Conservation (phyloP, 2,888 invertebrate species). For the Orchesella flavescens region DNA sequence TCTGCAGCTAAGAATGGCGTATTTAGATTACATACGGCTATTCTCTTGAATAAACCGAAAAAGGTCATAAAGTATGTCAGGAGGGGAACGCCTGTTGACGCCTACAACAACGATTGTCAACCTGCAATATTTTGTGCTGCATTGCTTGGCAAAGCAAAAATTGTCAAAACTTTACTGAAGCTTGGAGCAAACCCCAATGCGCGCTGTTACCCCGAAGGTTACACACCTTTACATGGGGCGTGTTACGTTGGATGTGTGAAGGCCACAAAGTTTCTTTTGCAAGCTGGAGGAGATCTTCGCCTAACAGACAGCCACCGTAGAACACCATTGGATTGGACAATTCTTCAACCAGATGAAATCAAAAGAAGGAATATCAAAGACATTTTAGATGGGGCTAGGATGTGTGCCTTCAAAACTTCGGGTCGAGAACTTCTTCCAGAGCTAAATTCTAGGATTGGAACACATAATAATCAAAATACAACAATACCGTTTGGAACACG, state of each 20-base stretch:
- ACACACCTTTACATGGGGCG: conserved; percentile 75
- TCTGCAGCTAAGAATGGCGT: conserved; percentile 31
- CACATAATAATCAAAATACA: not conserved
- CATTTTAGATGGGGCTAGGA: conserved; percentile 69
- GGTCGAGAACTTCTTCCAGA: conserved; percentile 62
- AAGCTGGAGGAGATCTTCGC: conserved; percentile 75
- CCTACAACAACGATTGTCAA: conserved; percentile 73
- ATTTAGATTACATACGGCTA: conserved; percentile 63
- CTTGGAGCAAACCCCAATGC: conserved; percentile 75
- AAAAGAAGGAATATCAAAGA: conserved; percentile 61
- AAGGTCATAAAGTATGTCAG: conserved; percentile 63
- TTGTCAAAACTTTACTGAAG: conserved; percentile 73
- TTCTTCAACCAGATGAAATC: conserved; percentile 64
- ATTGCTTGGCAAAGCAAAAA: conserved; percentile 73
- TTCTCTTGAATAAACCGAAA: conserved; percentile 60
- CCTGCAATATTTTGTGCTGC: conserved; percentile 75
- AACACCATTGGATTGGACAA: conserved; percentile 73
- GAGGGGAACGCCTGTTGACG: conserved; percentile 73
- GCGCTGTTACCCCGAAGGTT: conserved; percentile 73
- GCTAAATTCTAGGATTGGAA: conserved; percentile 28
- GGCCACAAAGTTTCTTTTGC: conserved; percentile 73
- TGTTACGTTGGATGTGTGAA: conserved; percentile 74
- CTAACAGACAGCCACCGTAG: conserved; percentile 74
- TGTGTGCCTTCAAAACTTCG: conserved; percentile 63
- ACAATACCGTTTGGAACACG: not conserved